Base-by-base conservation (phyloP, 2,797 vertebrate species). In the Cynodonichthys magdalenae region DNA sequence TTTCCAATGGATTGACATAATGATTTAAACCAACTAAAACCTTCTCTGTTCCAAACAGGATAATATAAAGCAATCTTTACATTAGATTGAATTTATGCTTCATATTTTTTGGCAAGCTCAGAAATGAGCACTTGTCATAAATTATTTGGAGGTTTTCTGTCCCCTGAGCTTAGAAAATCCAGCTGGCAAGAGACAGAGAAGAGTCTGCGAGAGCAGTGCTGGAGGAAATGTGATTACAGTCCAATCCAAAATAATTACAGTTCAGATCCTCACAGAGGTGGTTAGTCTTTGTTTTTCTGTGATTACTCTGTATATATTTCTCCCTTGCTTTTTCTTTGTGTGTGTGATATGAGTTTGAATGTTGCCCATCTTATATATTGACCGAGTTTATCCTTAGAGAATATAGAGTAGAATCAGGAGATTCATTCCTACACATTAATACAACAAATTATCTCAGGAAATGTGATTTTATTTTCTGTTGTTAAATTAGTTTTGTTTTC, bases 111-210 rank as follows among this genome's bases (percentile, higher is more conserved):
- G 77, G 71, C 56, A 63, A 65, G 65, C 51, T 65, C 55, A 86
- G 65, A 82, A 36, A 48, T 18, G 47, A 80, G 54, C 48, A 57
- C 64, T 71, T 86, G 67, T 70, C 81, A 62, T 79, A 57, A 79
- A 87, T 89, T 78, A 84, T 88, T 82, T 86, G 72, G 78, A 73
- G 72, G 59, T 68, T 78, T 68, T 34, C 66, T 71, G 58, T 70
- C 54, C 71, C 63, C 51, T 69, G 63, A 69, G 64, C 69, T 77
- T 34, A 27, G 55, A 66, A 79, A 77, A 77, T 39, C 20, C 75
- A 79, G 73, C 74, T 79, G 66, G 63, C 74, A 42, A 24, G 64
- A 81, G 66, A 57, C 47, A 42, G 36, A 65, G 50, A 56, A 31
- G 53, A 63, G 54, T 63, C 60, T 2, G 24, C 49, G 48, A 59